These are phyloP conservation scores for Gonatopus flavifemur DNA, from an alignment of 1,140 invertebrate species.

Conservation along the genomic window DNA sequence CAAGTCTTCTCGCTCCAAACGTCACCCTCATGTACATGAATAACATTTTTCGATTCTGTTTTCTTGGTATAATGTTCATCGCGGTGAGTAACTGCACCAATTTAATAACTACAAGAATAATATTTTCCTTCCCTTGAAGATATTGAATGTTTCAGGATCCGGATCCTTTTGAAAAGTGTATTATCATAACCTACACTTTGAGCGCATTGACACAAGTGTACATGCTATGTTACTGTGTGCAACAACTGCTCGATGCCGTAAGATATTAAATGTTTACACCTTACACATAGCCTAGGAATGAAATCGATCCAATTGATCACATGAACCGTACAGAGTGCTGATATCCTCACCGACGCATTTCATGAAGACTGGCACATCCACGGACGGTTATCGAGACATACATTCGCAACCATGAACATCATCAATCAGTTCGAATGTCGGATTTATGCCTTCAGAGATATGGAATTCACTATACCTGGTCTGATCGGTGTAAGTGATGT, in stretches of 20 bases:
- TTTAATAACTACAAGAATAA: no score
- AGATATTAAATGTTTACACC: neutral
- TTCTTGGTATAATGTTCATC: slow-evolving; percentile 24
- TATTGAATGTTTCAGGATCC: neutral
- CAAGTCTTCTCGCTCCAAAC: slow-evolving; percentile 20
- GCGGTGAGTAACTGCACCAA: slow-evolving; percentile 9
- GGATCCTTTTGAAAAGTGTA: neutral
- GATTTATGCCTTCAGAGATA: slow-evolving; percentile 4
- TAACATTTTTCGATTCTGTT: slow-evolving; percentile 30
- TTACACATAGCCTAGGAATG: neutral
- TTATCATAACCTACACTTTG: slow-evolving; percentile 12
- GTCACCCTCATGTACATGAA: slow-evolving; percentile 25
- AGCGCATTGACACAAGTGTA: slow-evolving; percentile 26
- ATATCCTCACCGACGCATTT: slow-evolving; percentile 10
- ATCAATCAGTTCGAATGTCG: slow-evolving; percentile 17
- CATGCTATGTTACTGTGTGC: slow-evolving; percentile 29
- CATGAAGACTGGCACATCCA: slow-evolving; percentile 18
- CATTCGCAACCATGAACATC: slow-evolving; percentile 5
- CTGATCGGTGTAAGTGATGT: slow-evolving; percentile 18
- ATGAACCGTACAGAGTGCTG: neutral
- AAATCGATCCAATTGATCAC: slow-evolving; percentile 4
- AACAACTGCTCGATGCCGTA: slow-evolving; percentile 31
- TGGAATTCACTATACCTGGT: slow-evolving; percentile 20
- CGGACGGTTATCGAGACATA: neutral
- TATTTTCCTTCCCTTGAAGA: neutral